Evolutionary conservation across 2,888 invertebrate species (phyloP).

Genomic region (Heliconius erato): DNA sequence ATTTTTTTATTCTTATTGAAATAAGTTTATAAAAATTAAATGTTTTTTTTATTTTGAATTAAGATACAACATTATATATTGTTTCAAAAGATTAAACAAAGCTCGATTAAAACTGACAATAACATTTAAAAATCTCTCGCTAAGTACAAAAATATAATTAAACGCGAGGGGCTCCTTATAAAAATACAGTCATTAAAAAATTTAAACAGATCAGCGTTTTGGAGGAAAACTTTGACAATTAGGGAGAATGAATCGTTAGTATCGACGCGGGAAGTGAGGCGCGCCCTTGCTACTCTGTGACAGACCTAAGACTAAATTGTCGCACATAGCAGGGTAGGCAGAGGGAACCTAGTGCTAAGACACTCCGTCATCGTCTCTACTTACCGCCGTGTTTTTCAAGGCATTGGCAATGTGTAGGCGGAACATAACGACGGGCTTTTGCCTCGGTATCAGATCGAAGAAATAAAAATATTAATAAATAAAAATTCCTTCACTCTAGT

Average conservation of each 20-base stretch:
- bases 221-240: conserved; percentile 53
- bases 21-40: too few species aligned
- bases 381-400: too few species aligned
- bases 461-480: too few species aligned
- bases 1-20: too few species aligned
- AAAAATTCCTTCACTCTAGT: too few species aligned
- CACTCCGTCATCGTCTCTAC: too few species aligned
- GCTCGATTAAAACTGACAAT: not conserved
- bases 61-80: not conserved
- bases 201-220: conserved; percentile 40
- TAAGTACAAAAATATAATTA: conserved; percentile 5
- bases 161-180: conserved; percentile 2
- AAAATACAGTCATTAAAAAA: conserved; percentile 42
- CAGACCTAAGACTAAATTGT: not conserved
- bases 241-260: conserved; percentile 50
- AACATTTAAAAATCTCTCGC: conserved; percentile 17
- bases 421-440: too few species aligned
- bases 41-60: too few species aligned
- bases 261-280: conserved; percentile 29
- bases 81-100: not conserved
- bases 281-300: not conserved
- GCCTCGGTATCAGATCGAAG: too few species aligned
- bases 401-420: too few species aligned
- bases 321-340: not conserved
- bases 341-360: too few species aligned